Conservation (phyloP, 2,888 invertebrate genomes). For the Melipona bicolor region DNA sequence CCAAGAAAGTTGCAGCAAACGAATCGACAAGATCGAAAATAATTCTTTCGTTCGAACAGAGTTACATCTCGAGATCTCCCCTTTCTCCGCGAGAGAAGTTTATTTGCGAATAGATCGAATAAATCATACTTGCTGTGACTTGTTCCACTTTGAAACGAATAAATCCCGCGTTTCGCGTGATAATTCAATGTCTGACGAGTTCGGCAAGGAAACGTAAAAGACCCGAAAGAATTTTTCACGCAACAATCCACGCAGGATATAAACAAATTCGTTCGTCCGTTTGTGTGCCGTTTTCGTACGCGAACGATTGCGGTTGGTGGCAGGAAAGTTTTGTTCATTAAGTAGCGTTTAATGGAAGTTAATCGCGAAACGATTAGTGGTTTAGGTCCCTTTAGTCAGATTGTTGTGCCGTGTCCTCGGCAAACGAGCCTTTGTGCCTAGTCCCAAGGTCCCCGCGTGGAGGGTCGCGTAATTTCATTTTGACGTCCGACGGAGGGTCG, state of each 20-base stretch:
- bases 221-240: too few relatives aligned
- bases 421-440: conserved; percentile 78
- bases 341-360: conserved; percentile 82
- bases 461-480: conserved; percentile 84
- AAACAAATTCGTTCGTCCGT: background rate
- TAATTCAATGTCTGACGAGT: too few relatives aligned
- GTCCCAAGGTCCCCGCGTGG: conserved; percentile 70
- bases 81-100: too few relatives aligned
- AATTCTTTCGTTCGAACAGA: background rate
- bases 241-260: background rate
- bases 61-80: background rate
- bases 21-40: background rate
- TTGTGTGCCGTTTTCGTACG: background rate
- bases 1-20: background rate
- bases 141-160: too few relatives aligned
- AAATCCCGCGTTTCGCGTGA: too few relatives aligned
- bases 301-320: conserved; percentile 27
- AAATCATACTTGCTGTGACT: background rate
- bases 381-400: conserved; percentile 80
- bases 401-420: conserved; percentile 79
- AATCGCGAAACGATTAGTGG: conserved; percentile 83
- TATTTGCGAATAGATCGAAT: background rate
- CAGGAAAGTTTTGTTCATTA: conserved; percentile 76
- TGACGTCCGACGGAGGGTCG: conserved; percentile 83
- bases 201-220: too few relatives aligned